These are phyloP conservation scores for Pterostichus madidus DNA, from an alignment of 2,888 invertebrate genomes.

Conservation along the genomic window DNA sequence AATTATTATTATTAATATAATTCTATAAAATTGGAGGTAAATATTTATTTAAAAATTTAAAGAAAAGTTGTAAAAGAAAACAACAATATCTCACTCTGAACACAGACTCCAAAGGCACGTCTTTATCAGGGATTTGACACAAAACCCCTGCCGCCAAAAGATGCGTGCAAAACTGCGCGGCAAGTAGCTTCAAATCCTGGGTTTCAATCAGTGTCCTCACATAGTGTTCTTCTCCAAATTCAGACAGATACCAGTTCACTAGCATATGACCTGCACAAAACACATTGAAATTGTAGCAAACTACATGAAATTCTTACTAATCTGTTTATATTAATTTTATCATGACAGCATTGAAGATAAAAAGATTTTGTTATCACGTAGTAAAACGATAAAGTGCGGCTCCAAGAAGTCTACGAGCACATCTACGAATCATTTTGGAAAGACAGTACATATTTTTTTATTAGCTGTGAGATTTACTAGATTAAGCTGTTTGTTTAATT, in stretches of 20 bases:
- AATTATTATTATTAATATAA: too few species aligned
- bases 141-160: conserved; percentile 92
- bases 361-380: conserved; percentile 42
- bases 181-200: conserved; percentile 88
- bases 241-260: conserved; percentile 92
- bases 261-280: conserved; percentile 90
- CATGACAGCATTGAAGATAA: neutral
- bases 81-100: conserved; percentile 83
- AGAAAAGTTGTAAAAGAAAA: neutral
- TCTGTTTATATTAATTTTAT: conserved; percentile 49
- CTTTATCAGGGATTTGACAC: conserved; percentile 87
- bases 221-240: conserved; percentile 85
- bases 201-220: conserved; percentile 82
- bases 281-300: conserved; percentile 71
- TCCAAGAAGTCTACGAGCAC: neutral
- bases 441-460: too few species aligned
- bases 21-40: too few species aligned
- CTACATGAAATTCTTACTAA: conserved; percentile 60
- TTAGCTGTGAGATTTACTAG: too few species aligned
- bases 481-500: too few species aligned
- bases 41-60: neutral
- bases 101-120: conserved; percentile 82
- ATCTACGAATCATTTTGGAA: too few species aligned
- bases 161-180: conserved; percentile 92
- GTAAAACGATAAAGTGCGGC: conserved; percentile 26